Evolutionary conservation across 2,888 invertebrate genomes (phyloP).

Genomic region (Campaea margaritaria): DNA sequence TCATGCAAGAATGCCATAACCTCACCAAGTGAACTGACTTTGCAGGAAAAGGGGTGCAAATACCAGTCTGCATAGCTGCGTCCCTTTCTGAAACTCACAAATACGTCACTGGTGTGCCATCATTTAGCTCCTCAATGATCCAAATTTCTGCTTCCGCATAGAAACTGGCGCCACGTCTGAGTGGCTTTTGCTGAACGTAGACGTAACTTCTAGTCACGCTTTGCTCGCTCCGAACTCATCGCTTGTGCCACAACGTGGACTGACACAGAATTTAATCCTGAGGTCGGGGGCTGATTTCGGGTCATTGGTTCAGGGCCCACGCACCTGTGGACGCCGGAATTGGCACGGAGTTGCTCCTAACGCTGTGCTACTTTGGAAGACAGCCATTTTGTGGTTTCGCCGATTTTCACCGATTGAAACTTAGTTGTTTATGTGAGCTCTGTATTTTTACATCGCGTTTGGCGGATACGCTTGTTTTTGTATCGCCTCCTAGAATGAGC

Average conservation of each 20-base stretch:
- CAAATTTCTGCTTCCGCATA: no score
- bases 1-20: no score
- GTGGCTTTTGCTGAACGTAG: no score
- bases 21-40: no score
- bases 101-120: no score
- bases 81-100: background rate
- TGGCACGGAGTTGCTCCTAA: constrained; percentile 21
- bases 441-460: background rate
- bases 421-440: background rate
- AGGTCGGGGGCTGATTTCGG: constrained; percentile 52
- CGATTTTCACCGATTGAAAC: constrained; percentile 2
- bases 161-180: no score
- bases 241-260: constrained; percentile 11
- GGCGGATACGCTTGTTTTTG: background rate
- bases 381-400: constrained; percentile 10
- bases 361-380: constrained; percentile 4
- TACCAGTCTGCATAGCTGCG: background rate
- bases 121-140: no score
- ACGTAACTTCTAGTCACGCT: no score
- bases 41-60: no score
- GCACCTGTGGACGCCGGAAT: constrained; percentile 33
- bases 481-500: no score
- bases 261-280: constrained; percentile 55
- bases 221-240: background rate
- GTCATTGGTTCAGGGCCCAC: constrained; percentile 45